Base-by-base conservation (phyloP, 1,140 invertebrate species). In the Cydia pomonella region DNA sequence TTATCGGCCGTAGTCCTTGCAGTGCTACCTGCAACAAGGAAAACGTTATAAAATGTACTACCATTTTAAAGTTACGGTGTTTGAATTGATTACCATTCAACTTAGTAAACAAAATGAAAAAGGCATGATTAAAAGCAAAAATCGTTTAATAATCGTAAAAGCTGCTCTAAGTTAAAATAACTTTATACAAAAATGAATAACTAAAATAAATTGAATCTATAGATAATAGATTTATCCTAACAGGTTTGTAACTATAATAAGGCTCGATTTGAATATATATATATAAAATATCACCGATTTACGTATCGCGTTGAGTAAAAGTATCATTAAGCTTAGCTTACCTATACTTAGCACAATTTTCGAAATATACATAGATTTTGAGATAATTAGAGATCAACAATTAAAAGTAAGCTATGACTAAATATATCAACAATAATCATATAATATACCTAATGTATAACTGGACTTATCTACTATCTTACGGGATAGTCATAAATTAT, bases 251-350 rank as follows among this genome's bases (percentile, higher is more conserved):
- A 27, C 38, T 63, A 62, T 27, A 80, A 77, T 88, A 92, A 90
- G 88, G 89, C 86, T 91, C 84, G 84, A 87, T 83, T 84, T 79
- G 82, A 77, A 84, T 75, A 73, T 69, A 38, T 1, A 1, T 38
- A 82, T 80, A 84, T 72, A 86, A 87, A 83, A 89, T 92, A 92
- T 92, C 91, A 92, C 91, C 85, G 80, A 84, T 85, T 92, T 92
- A 92, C 91, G 91, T 92, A 92, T 91, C 84, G 80, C 84, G 80
- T 85, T 81, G 78, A 87, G 29, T 69, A 69, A 69, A 86, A 59
- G 21, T 91, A 89, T 89, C 86, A 88, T 86, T 82, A 84, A 87
- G 85, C 85, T 80, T 82, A 83, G 78, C 84, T 82, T 79, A n/a
- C n/a, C n/a, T n/a, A 80, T 73, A 73, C 72, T 47, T 76, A 78